These are phyloP conservation scores for Cnemophilus loriae DNA, from an alignment of 2,113 vertebrate genomes.

Conservation along the genomic window DNA sequence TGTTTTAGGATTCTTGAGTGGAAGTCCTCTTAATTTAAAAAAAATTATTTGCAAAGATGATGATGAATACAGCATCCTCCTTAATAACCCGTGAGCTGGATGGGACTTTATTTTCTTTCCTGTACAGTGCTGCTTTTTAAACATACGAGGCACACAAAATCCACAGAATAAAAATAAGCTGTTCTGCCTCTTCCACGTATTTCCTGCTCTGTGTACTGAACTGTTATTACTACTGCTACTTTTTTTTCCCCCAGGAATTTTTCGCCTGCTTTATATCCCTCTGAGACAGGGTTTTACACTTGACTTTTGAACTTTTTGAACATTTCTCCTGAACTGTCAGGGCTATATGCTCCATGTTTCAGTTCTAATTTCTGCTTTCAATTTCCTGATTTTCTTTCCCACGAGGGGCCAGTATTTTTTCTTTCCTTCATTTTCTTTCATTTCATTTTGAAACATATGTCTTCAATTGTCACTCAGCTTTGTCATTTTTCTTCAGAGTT, in stretches of 20 bases:
- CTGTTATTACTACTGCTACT: background rate
- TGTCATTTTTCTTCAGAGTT: background rate
- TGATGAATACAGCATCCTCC: background rate
- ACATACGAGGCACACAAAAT: background rate
- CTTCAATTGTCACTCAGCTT: background rate
- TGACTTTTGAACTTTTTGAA: background rate
- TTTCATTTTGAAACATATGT: background rate
- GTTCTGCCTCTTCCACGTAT: background rate
- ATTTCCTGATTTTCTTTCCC: background rate
- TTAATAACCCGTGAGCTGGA: background rate
- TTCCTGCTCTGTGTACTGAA: background rate
- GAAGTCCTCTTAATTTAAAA: background rate
- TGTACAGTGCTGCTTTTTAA: background rate
- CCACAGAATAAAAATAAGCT: background rate
- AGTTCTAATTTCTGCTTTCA: background rate
- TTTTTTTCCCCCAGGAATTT: background rate
- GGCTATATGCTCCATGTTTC: background rate
- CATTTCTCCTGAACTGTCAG: rapidly evolving
- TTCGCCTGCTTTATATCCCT: background rate
- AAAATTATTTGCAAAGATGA: background rate
- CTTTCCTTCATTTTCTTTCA: background rate
- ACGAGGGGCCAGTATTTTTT: background rate
- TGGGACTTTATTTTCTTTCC: background rate
- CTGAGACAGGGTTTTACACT: rapidly evolving
- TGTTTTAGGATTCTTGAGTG: background rate